A percentile compares a stretch with the other conserved stretches of the same genome.
phyloP scores from a whole-genome alignment of 2,888 invertebrate genomes.

The Idaea straminata region DNA sequence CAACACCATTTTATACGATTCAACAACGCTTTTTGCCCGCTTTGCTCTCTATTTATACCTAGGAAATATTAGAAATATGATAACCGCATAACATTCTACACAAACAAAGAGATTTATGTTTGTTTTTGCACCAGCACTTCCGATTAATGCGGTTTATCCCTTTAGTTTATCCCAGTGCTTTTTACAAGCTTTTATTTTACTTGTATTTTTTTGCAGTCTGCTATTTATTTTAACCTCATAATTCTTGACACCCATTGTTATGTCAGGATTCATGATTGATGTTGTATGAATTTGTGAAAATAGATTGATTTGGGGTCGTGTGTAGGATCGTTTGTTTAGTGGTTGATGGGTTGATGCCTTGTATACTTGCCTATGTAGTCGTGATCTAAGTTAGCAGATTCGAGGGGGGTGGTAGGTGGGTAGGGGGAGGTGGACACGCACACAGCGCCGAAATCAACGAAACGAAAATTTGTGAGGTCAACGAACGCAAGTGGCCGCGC shows the following conservation, averaged over 20 bases:
- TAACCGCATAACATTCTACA: constrained; percentile 32
- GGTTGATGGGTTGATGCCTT: constrained; percentile 45
- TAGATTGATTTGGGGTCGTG: constrained; percentile 31
- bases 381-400: constrained; percentile 66
- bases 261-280: constrained; percentile 32
- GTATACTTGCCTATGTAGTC: constrained; percentile 33
- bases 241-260: constrained; percentile 33
- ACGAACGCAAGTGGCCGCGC: constrained; percentile 75
- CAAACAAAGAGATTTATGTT: constrained; percentile 33
- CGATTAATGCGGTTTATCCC: constrained; percentile 23
- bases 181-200: constrained; percentile 3
- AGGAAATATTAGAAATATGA: constrained; percentile 33
- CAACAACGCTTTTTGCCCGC: constrained; percentile 39
- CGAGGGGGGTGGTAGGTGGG: constrained; percentile 38
- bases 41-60: constrained; percentile 32
- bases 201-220: constrained; percentile 19
- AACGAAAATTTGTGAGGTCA: constrained; percentile 80
- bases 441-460: constrained; percentile 68
- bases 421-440: constrained; percentile 45
- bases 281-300: constrained; percentile 25
- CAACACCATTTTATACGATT: constrained; percentile 53
- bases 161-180: constrained; percentile 17
- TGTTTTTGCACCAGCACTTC: constrained; percentile 44
- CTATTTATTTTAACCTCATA: constrained; percentile 32
- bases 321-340: constrained; percentile 34